Evolutionary conservation across 2,888 invertebrate species (phyloP), one percentile per base, ranked within the genome.

Genomic region (Linnaemya vulpina): DNA sequence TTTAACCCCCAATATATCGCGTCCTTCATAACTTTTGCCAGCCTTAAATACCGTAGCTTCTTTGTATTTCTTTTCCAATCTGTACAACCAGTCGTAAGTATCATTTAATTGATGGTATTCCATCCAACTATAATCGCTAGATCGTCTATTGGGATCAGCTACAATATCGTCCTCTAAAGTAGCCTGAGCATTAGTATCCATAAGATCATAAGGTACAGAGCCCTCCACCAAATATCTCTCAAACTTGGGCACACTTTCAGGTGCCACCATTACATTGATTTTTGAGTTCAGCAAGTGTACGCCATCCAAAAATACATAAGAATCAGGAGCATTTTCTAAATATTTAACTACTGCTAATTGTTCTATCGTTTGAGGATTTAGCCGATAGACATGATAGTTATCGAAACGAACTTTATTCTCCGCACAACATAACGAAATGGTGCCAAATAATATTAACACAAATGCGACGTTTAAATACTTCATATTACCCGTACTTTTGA

Each of bases 1-100:
- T 62, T 94, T 94, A 5, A 95, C 90, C 0, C 95, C 95, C 58
- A 94, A 90, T 86, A 95, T 94, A 22, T 93, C 89, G 15, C 95
- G 93, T 0, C 94, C 94, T 88, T 96, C 94, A 88, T 94, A 94
- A 25, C 94, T 93, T 65, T 90, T 90, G 38, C 95, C 95, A 79
- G 92, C 93, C 35, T 91, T 91, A 17, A 95, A 88, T 0, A 94
- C 87, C 75, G 94, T 90, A 0, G 94, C 93, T 55, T 91, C 91
- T 0, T 93, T 88, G 0, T 94, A 92, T 0, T 90, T 70, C 1
- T 85, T 83, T 22, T 93, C 94, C 86, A 94, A 43, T 89, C 3
- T 92, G 91, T 22, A 91, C 46, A 96, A 90, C 94, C 95, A 95
- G 0, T 87, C 89, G 83, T 95, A 93, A 60, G 94, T 94, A 79